Base-by-base conservation (phyloP, 2,888 invertebrate genomes). In the Ectropis crepuscularia region DNA sequence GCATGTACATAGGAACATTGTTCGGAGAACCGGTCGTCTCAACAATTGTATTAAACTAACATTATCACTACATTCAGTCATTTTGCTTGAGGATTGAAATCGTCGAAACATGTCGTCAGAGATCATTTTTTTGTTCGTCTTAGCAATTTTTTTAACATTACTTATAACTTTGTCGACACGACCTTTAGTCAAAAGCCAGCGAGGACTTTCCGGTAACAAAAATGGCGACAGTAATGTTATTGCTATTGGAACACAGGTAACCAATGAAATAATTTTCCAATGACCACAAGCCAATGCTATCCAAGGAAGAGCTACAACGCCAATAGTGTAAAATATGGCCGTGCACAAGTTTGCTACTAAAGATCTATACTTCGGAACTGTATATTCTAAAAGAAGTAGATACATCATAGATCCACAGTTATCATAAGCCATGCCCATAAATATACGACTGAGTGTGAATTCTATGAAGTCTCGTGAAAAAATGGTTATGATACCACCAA, bases 141-240 rank as follows among this genome's bases (percentile, higher is more conserved):
- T 28, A 28, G 16, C 16, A 28, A 28, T 28, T 28, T 28, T 28
- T 28, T 28, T 28, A 28, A 28, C 16, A 28, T 28, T 28, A 4
- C 4, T 28, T 28, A 28, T 4, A 28, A 89, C 81, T 6, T 88
- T 85, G 36, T 89, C 79, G 2, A 85, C 67, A 16, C 84, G 77
- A 6, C 86, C 87, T 63, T 83, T 86, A 9, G 85, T 81, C 4
- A 89, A 61, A 8, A 88, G 66, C 89, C 89, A 90, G 53, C 85
- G 79, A 8, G 90, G 86, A 63, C 90, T 90, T 68, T 90, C 90
- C 1, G 88, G 88, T 38, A 89, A 74, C 36, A 88, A 54, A 10
- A 86, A 75, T 8, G 84, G 86, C 6, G 86, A 75, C 4, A 88
- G 39, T 42, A 89, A 6, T 5, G 83, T 69, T 6, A 86, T 59